Conservation (phyloP, 2,888 invertebrate species). For the Drosophila formosana region DNA sequence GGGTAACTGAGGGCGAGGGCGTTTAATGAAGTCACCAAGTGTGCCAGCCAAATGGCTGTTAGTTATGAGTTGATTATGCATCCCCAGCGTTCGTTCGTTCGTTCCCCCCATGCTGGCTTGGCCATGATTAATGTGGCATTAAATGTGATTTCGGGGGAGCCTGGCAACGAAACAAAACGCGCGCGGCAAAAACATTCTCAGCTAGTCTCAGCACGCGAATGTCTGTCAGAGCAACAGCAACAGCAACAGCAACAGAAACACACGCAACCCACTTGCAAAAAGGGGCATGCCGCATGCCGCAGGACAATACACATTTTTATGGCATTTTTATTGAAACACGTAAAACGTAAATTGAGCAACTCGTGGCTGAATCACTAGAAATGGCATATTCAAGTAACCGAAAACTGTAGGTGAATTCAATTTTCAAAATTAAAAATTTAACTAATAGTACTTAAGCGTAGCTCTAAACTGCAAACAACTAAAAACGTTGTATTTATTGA, state of each 20-base stretch:
- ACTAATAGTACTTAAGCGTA: background rate
- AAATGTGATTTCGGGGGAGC: slow-evolving; percentile 55
- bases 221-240: slow-evolving; percentile 35
- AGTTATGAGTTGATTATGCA: slow-evolving; percentile 61
- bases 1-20: slow-evolving; percentile 29
- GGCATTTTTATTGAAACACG: slow-evolving; percentile 73
- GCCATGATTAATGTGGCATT: slow-evolving; percentile 70
- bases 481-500: no score
- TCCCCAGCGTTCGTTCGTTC: slow-evolving; percentile 3
- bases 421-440: slow-evolving; percentile 13
- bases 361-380: slow-evolving; percentile 15
- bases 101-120: slow-evolving; percentile 1
- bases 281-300: slow-evolving; percentile 18
- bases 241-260: slow-evolving; percentile 1
- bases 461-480: background rate
- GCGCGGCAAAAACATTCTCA: slow-evolving; percentile 52
- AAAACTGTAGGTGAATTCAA: slow-evolving; percentile 36
- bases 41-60: slow-evolving; percentile 38
- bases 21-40: slow-evolving; percentile 60
- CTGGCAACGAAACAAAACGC: slow-evolving; percentile 16
- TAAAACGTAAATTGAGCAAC: slow-evolving; percentile 71
- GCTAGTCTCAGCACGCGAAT: slow-evolving; percentile 55
- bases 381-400: slow-evolving; percentile 25
- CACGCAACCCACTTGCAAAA: slow-evolving; percentile 52
- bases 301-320: slow-evolving; percentile 55